A percentile compares a stretch with the other conserved stretches of the same genome.
Conservation (phyloP, 2,888 invertebrate genomes). For the Cepaea hortensis region DNA sequence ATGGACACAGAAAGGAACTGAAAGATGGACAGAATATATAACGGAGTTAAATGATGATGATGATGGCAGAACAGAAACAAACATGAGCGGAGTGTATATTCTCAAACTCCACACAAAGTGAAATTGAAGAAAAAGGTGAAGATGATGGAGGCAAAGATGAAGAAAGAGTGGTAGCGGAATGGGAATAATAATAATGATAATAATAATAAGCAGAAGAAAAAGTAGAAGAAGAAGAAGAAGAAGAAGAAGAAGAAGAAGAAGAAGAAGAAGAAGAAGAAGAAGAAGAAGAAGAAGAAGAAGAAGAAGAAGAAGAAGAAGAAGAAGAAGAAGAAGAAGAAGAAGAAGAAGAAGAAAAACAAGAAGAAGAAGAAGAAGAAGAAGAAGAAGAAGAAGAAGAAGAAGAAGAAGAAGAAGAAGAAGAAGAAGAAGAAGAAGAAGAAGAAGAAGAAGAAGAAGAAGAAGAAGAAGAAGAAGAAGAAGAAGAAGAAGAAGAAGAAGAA, state of each 20-base stretch:
- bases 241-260: background rate
- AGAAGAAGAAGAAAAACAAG: background rate
- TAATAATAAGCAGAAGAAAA: too few species aligned
- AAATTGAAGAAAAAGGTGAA: background rate
- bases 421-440: background rate
- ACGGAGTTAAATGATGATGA: too few species aligned
- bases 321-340: background rate
- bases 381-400: slow-evolving; percentile 18
- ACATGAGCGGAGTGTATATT: too few species aligned
- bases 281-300: background rate
- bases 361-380: background rate
- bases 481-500: too few species aligned
- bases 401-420: background rate
- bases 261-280: background rate
- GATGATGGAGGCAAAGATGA: background rate
- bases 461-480: slow-evolving; percentile 14
- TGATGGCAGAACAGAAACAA: too few species aligned
- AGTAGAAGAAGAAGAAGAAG: background rate
- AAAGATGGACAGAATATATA: too few species aligned
- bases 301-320: background rate
- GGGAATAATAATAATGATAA: background rate
- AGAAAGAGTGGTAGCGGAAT: background rate
- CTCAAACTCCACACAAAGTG: too few species aligned
- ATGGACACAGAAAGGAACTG: too few species aligned
- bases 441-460: slow-evolving; percentile 16